Evolutionary conservation across 92 coral and sea anemone species (phyloP).

Genomic region (Desmophyllum pertusum): DNA sequence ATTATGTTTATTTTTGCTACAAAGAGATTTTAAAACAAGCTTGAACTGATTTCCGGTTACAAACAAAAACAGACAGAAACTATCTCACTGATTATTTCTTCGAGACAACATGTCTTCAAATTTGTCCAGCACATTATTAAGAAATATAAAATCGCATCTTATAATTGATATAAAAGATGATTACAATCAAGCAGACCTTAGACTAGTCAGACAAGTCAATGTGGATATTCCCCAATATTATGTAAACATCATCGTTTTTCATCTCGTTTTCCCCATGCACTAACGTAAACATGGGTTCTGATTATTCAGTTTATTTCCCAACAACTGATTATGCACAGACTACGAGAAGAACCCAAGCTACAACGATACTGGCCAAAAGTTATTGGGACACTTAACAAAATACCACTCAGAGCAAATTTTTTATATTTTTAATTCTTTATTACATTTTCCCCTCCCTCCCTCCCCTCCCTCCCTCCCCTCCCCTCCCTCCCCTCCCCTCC

Average conservation of each 20-base stretch:
- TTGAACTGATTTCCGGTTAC: background rate
- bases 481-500: too few relatives aligned
- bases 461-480: too few relatives aligned
- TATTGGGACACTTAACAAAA: too few relatives aligned
- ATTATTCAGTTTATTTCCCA: background rate
- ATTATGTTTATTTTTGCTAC: background rate
- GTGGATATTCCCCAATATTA: background rate
- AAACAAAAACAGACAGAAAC: background rate
- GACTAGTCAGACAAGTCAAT: background rate
- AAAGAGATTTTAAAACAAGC: background rate
- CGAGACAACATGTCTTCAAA: constrained; percentile 1
- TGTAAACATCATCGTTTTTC: background rate
- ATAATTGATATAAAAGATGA: background rate
- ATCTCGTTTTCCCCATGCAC: background rate
- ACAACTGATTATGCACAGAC: background rate
- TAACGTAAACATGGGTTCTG: background rate
- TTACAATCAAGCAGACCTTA: background rate
- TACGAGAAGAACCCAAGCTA: too few relatives aligned
- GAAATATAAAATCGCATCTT: background rate
- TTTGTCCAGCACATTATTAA: background rate
- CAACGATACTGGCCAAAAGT: too few relatives aligned
- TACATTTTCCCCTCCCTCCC: too few relatives aligned
- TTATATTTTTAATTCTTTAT: too few relatives aligned
- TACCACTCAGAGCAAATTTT: too few relatives aligned
- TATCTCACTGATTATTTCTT: background rate